These are phyloP conservation scores for Choreutis nemorana DNA, from an alignment of 2,888 invertebrate species.

Conservation along the genomic window DNA sequence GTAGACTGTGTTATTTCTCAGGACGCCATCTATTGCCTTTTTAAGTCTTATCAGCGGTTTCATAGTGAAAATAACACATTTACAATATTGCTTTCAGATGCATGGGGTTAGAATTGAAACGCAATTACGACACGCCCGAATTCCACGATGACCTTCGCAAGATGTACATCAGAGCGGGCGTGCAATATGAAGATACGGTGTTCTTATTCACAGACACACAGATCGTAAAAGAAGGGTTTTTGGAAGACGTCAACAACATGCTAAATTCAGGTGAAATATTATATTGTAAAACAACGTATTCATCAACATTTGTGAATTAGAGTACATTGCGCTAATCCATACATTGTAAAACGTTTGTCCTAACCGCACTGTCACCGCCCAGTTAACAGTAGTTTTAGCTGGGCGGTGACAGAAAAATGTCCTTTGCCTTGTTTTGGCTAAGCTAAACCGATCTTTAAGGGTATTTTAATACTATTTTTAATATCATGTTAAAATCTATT, in stretches of 20 bases:
- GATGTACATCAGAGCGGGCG: constrained; percentile 82
- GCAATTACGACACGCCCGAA: constrained; percentile 81
- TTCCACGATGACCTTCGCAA: constrained; percentile 88
- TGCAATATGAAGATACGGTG: constrained; percentile 75
- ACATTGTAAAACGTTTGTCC: no score
- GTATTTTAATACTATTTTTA: neutral
- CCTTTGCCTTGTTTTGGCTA: constrained; percentile 2
- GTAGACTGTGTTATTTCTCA: no score
- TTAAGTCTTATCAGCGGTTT: no score
- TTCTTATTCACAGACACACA: constrained; percentile 92
- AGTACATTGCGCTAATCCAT: no score
- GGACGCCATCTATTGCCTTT: no score
- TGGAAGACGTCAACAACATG: constrained; percentile 92
- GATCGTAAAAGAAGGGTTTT: constrained; percentile 88
- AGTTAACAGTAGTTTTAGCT: no score
- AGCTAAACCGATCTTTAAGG: neutral
- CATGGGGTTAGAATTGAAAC: constrained; percentile 86
- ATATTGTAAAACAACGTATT: no score
- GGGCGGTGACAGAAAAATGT: no score
- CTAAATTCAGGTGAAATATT: constrained; percentile 78
- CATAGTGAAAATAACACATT: neutral
- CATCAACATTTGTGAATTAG: no score
- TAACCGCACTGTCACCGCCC: no score
- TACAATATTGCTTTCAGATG: constrained; percentile 71
- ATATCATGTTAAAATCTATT: constrained; percentile 2